phyloP scores from a whole-genome alignment of 2,113 vertebrate genomes.

The Carlito syrichta region DNA sequence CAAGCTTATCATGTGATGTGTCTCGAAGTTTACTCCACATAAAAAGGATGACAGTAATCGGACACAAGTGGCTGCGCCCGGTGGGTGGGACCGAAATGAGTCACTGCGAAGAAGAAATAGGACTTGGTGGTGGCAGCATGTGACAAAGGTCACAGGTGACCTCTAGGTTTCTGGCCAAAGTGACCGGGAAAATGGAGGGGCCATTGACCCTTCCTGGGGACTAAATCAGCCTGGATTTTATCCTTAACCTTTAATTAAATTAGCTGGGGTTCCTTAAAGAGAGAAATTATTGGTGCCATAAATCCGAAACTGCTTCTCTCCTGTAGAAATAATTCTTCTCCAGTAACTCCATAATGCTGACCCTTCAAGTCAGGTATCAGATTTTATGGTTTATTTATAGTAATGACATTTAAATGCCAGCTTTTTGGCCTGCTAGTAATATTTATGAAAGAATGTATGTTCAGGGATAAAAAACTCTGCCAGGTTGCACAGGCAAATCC shows the following conservation, averaged over 20 bases:
- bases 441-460: slow-evolving; percentile 54
- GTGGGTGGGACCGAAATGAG: not conserved
- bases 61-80: not conserved
- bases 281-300: slow-evolving; percentile 22
- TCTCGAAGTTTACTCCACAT: not conserved
- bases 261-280: not conserved
- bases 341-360: not conserved
- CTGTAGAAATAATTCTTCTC: slow-evolving; percentile 35
- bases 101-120: not conserved
- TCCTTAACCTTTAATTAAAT: slow-evolving; percentile 50
- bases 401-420: slow-evolving; percentile 68
- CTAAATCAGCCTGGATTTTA: slow-evolving; percentile 25
- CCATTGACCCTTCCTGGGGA: not conserved
- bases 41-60: not conserved
- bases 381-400: slow-evolving; percentile 64
- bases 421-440: slow-evolving; percentile 34
- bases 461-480: not conserved
- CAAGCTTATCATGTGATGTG: not conserved
- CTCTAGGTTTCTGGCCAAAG: not conserved
- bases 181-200: not conserved
- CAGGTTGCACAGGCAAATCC: not conserved
- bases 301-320: slow-evolving; percentile 21
- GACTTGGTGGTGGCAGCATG: not conserved
- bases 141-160: not conserved
- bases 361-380: slow-evolving; percentile 10